Base-by-base conservation (phyloP, 2,797 vertebrate species). In the Eulemur coronatus region DNA sequence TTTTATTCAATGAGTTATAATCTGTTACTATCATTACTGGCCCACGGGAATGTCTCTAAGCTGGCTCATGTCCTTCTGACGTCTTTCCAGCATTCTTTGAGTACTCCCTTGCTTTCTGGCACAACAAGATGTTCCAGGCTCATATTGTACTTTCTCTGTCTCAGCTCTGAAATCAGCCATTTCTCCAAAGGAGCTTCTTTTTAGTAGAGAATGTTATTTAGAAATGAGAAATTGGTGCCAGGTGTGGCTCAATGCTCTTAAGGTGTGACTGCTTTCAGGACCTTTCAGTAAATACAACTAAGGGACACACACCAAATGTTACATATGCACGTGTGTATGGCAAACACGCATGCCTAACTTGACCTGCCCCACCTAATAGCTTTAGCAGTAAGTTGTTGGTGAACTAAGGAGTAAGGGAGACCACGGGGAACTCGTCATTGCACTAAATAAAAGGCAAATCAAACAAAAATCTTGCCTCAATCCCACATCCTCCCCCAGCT, bases 71-170 rank as follows among this genome's bases (percentile, higher is more conserved):
- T 73, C 57, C 63, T 84, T 59, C 8, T 92, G 94, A 91, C 41
- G 4, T 3, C 41, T 50, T 82, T 87, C 95, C 91, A 92, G 80
- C 94, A 96, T 80, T 97, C 96, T 93, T 67, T 76, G 88, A 96
- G 84, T 63, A 75, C 76, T 96, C 94, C 88, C 88, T 95, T 92
- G 63, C 85, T 80, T 96, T 96, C 65, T 97, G 92, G 94, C 75
- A 69, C 63, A 96, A 93, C 57, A 94, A 90, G 85, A 92, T 87
- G 82, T 89, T 91, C 86, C 69, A 81, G 82, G 85, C 41, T 97
- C 79, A 55, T 28, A 84, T 79, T 94, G 50, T 93, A 38, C 73
- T 97, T 89, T 92, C 80, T 91, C 67, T 84, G 69, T 57, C n/a
- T 59, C 70, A 89, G 69, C 48, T 96, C 85, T 67, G n/a, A 87